Evolutionary conservation across 1,140 invertebrate genomes (phyloP).

Genomic region (Venturia canescens): DNA sequence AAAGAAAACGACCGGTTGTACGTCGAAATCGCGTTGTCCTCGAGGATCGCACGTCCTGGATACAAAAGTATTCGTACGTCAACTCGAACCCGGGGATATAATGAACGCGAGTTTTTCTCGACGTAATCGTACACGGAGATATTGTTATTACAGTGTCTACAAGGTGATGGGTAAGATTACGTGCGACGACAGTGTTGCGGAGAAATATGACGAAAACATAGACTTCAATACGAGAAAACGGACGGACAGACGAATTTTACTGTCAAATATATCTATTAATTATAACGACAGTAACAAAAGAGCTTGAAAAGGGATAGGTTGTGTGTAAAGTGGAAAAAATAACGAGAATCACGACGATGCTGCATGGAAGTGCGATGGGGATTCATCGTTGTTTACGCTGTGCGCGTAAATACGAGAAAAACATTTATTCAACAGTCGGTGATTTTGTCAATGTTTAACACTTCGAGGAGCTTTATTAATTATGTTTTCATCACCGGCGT

Average conservation of each 20-base stretch:
- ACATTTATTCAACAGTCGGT: neutral
- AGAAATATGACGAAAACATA: neutral
- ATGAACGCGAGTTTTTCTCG: constrained; percentile 16
- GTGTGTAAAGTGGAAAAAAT: neutral
- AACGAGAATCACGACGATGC: neutral
- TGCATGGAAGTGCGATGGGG: neutral
- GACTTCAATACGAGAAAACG: neutral
- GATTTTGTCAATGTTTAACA: neutral
- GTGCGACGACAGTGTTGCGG: neutral
- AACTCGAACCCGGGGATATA: neutral
- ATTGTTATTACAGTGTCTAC: constrained; percentile 2
- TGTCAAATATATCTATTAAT: constrained; percentile 1
- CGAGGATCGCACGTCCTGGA: constrained; percentile 8
- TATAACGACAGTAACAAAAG: constrained; percentile 5
- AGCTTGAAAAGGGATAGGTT: neutral
- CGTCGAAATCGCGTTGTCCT: neutral
- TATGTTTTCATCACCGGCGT: constrained; percentile 79
- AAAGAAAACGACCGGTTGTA: constrained; percentile 9
- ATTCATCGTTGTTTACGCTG: neutral
- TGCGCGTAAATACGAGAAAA: constrained; percentile 7
- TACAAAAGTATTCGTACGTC: neutral
- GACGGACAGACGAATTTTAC: constrained; percentile 21
- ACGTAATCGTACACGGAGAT: constrained; percentile 10
- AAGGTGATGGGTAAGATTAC: constrained; percentile 2
- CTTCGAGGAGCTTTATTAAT: constrained; percentile 56